Base-by-base conservation (phyloP, 2,797 vertebrate genomes). In the Gallinago solitaria region DNA sequence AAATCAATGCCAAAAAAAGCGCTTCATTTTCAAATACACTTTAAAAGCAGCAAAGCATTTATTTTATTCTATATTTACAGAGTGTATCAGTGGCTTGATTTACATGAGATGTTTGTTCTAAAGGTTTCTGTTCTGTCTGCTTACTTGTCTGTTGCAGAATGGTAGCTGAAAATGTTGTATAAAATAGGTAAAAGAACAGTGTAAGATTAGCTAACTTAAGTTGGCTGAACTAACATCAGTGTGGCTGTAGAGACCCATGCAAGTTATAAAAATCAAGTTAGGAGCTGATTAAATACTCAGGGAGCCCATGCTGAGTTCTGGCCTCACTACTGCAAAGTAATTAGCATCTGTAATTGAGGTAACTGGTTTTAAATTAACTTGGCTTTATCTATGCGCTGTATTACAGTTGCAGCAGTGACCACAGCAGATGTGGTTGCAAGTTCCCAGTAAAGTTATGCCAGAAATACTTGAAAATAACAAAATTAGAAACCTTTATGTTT, bases 301-400 rank as follows among this genome's bases (percentile, higher is more conserved):
- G 8, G n/a, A 92, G 28, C 12, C 24, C 7, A 4, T 30, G n/a
- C 54, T 63, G 67, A 65, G 30, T 35, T 87, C 47, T 16, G 11
- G 5, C 56, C 13, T 78, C 21, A 5, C 21, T 73, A 5, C 1
- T 2, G 37, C 30, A 13, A 54, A 79, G 23, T 1, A 23, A 74
- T 70, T 70, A 43, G 50, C 16, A 23, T 2, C 41, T 48, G 25
- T 76, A 7, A 6, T 45, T 56, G 43, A 67, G 48, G 41, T 78
- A 74, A 37, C 14, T 23, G 24, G 18, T 76, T 82, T 24, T 43
- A 88, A 69, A 61, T 68, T 19, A 65, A 41, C 61, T 69, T 73
- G 35, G 5, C 28, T 78, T 74, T 79, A 11, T 25, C 28, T 43
- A 4, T 3, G 1, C 0, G 0, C 28, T 35, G 4, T 65, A 6